phyloP scores from a whole-genome alignment of 2,113 vertebrate species.

The Dolichallabes microphthalmus region DNA sequence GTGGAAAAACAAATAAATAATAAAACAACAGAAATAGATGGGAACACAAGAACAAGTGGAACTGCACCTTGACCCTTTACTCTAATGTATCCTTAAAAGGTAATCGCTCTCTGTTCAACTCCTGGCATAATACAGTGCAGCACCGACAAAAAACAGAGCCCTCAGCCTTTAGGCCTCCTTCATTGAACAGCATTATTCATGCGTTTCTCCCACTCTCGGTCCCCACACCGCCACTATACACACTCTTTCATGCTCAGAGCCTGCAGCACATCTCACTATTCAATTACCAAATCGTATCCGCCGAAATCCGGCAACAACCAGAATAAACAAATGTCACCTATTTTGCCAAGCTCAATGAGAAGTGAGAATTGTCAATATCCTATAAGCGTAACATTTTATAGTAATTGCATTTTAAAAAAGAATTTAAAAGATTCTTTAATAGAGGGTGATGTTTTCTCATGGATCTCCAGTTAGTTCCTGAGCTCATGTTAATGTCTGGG shows the following conservation, averaged over 20 bases:
- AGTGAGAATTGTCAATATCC: background rate
- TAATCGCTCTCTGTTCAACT: conserved; percentile 29
- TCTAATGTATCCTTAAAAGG: conserved; percentile 36
- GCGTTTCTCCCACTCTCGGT: conserved; percentile 26
- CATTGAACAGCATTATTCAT: conserved; percentile 55
- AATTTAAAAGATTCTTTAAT: background rate
- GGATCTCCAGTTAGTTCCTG: background rate
- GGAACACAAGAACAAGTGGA: background rate
- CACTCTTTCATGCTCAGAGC: conserved; percentile 42
- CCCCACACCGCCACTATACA: conserved; percentile 28
- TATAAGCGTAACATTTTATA: background rate
- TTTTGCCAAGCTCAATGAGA: background rate
- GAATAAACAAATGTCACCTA: conserved; percentile 8
- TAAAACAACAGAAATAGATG: background rate
- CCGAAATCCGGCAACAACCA: conserved; percentile 28
- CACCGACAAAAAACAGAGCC: conserved; percentile 30
- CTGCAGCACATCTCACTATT: conserved; percentile 43
- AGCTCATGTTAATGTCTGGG: background rate
- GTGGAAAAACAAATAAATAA: background rate
- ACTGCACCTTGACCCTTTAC: conserved; percentile 42
- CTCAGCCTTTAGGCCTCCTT: conserved; percentile 31
- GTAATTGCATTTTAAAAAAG: background rate
- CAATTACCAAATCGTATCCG: conserved; percentile 42
- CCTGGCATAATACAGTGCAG: background rate
- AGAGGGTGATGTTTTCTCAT: background rate